Conservation (phyloP, 2,113 vertebrate genomes). For the Cyprinodon tularosa region DNA sequence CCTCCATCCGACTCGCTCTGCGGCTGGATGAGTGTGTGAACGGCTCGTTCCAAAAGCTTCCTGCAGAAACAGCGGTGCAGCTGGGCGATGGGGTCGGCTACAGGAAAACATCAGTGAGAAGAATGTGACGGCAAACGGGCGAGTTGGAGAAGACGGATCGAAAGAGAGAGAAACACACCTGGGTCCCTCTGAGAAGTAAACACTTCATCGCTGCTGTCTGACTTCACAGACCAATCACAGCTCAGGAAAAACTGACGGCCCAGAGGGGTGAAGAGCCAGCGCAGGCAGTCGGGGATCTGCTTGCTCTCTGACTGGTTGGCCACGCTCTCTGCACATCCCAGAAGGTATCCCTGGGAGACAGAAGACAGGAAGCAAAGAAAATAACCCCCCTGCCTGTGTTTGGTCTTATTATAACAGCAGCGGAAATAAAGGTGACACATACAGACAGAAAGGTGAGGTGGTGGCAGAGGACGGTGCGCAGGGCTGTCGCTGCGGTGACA, state of each 20-base stretch:
- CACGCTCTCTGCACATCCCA: constrained; percentile 87
- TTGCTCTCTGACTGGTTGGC: constrained; percentile 81
- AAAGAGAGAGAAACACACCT: constrained; percentile 73
- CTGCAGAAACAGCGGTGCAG: constrained; percentile 95
- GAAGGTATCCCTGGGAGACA: constrained; percentile 86
- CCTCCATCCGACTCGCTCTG: constrained; percentile 79
- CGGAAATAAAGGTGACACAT: constrained; percentile 53
- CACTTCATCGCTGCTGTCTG: constrained; percentile 84
- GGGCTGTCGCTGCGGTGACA: constrained; percentile 88
- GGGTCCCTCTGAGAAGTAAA: constrained; percentile 90
- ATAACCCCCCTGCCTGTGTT: neutral
- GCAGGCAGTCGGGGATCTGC: constrained; percentile 85
- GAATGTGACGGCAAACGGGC: too few species aligned
- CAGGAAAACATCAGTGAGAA: neutral
- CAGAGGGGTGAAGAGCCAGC: constrained; percentile 94
- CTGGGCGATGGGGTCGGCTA: constrained; percentile 94
- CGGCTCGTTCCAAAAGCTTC: constrained; percentile 90
- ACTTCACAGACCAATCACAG: constrained; percentile 92
- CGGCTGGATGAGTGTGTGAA: constrained; percentile 92
- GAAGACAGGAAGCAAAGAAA: neutral
- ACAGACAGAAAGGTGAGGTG: constrained; percentile 90
- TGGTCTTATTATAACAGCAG: neutral
- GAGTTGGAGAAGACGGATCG: neutral
- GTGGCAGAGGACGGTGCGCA: constrained; percentile 87
- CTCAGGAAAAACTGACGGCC: constrained; percentile 95